Evolutionary conservation across 2,888 invertebrate species (phyloP), one percentile per base, ranked within the genome.

Genomic region (Ophion ellenae): DNA sequence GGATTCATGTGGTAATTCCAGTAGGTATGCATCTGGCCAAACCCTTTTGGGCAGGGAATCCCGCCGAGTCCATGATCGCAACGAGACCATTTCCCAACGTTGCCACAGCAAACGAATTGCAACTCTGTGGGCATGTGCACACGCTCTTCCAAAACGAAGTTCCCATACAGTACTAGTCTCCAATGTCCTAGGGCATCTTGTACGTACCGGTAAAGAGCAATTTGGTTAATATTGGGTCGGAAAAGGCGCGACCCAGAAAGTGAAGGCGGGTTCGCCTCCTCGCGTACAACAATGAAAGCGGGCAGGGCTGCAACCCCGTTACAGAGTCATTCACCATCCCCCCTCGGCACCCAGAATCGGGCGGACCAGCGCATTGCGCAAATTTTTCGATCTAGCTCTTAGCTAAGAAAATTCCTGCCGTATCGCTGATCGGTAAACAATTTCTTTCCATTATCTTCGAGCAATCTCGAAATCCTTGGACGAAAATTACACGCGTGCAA

Each of bases 321-420:
- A 24, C 63, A 74, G 57, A 24, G 63, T 78, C 67, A 75, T 24
- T 45, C 57, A 77, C 64, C 80, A 79, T 40, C 28, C 69, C 28
- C 47, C 40, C 75, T 45, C 47, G 57, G 24, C 69, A 69, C 57
- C 74, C 67, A 66, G 57, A 11, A 57, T 67, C 64, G 14, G 53
- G 53, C 28, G 57, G 67, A 83, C 75, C 83, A 85, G 85, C 83
- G 86, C 86, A 87, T 83, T 86, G 86, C 86, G 87, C 86, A 84
- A 86, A 81, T 84, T 80, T 70, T 71, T 73, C 76, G 77, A 67
- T 77, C 53, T 66, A 61, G 20, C 17, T 53, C 14, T 20, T 9
- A 1, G 36, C 28, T 7, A 6, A 24, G 57, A 47, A 24, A 47
- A 24, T 14, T 75, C 57, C 24, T n/a, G 63, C 63, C 14, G 24